phyloP scores from a whole-genome alignment of 2,888 invertebrate species.

The Chrysolina oricalcia region DNA sequence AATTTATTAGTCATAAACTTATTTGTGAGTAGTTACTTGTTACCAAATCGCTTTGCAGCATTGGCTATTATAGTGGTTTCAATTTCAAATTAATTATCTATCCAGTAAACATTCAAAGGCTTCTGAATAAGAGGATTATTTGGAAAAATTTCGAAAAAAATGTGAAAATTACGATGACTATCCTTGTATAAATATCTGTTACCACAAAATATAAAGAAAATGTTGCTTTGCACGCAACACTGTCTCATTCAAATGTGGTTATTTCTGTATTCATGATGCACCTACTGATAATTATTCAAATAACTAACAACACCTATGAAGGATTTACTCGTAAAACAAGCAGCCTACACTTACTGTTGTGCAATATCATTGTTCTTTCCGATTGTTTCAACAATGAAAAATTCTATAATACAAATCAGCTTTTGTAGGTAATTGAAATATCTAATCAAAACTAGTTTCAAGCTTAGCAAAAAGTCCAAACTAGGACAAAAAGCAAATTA shows the following conservation, averaged over 20 bases:
- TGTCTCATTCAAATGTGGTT: constrained; percentile 27
- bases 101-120: too few relatives aligned
- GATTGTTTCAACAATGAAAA: background rate
- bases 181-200: background rate
- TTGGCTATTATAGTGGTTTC: background rate
- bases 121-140: too few relatives aligned
- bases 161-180: background rate
- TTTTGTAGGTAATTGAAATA: too few relatives aligned
- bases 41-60: background rate
- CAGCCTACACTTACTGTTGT: constrained; percentile 26
- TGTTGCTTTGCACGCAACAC: background rate
- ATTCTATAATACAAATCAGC: too few relatives aligned
- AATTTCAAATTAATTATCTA: too few relatives aligned
- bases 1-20: constrained; percentile 15
- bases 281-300: constrained; percentile 33
- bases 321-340: constrained; percentile 15
- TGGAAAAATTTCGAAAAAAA: background rate
- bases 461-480: too few relatives aligned
- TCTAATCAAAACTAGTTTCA: too few relatives aligned
- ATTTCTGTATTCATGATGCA: constrained; percentile 23
- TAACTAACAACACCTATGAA: constrained; percentile 9
- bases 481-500: too few relatives aligned
- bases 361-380: background rate
- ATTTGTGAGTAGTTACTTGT: background rate
- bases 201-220: background rate